These are phyloP conservation scores for Tinamus major DNA, from an alignment of 2,797 vertebrate species.

Conservation along the genomic window DNA sequence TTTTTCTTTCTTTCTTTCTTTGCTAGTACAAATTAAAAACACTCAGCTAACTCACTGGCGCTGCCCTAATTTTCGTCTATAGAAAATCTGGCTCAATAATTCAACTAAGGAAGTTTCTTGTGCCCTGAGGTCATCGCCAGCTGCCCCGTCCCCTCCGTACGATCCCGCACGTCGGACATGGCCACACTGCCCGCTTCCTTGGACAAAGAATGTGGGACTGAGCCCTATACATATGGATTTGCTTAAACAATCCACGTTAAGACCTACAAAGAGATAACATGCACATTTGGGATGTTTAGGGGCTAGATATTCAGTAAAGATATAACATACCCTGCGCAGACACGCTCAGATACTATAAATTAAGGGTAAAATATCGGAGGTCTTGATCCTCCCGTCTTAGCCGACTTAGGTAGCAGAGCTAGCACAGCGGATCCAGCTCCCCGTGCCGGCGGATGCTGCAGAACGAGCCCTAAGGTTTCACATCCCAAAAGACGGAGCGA, in stretches of 20 bases:
- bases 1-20: background rate
- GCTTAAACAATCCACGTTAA: conserved; percentile 54
- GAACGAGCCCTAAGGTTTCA: background rate
- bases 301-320: conserved; percentile 48
- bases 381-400: conserved; percentile 50
- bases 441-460: background rate
- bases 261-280: conserved; percentile 44
- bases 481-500: background rate
- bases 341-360: conserved; percentile 41
- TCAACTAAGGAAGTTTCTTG: background rate
- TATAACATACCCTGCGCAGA: conserved; percentile 35
- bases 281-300: conserved; percentile 57
- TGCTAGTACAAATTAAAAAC: background rate
- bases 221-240: conserved; percentile 54
- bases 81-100: background rate
- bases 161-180: background rate
- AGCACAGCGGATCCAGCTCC: background rate
- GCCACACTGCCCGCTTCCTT: background rate
- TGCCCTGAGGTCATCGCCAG: background rate
- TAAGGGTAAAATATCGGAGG: conserved; percentile 56
- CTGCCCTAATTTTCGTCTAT: background rate
- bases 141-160: background rate
- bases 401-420: conserved; percentile 18
- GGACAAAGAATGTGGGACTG: conserved; percentile 54
- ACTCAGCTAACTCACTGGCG: background rate